These are phyloP conservation scores for Amiota minor DNA, from an alignment of 2,888 invertebrate genomes.

Conservation along the genomic window DNA sequence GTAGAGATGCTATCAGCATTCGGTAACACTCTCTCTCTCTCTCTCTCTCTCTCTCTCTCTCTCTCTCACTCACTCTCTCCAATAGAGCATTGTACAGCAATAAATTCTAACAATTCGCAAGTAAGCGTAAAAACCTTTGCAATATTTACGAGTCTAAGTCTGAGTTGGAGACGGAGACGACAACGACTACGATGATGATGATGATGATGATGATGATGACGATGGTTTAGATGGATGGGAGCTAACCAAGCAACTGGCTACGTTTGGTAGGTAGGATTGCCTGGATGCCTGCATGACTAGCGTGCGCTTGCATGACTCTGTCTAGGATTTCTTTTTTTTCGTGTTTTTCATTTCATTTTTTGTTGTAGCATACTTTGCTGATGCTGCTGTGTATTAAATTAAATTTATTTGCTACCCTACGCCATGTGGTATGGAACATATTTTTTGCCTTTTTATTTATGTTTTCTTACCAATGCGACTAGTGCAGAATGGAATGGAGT, in stretches of 20 bases:
- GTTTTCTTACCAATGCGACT: background rate
- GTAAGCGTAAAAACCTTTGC: slow-evolving; percentile 18
- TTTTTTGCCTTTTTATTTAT: slow-evolving; percentile 12
- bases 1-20: background rate
- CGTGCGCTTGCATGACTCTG: background rate
- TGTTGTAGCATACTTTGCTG: slow-evolving; percentile 7
- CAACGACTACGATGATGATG: no score
- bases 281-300: background rate
- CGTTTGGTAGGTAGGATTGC: background rate
- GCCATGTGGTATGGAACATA: slow-evolving; percentile 24
- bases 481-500: no score
- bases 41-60: background rate
- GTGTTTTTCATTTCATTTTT: background rate
- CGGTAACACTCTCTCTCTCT: no score
- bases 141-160: slow-evolving; percentile 25
- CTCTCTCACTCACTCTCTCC: background rate
- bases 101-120: slow-evolving; percentile 26
- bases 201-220: no score
- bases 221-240: no score
- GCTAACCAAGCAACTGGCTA: no score
- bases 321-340: background rate
- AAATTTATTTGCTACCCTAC: slow-evolving; percentile 24
- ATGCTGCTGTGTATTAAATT: slow-evolving; percentile 27
- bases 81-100: slow-evolving; percentile 6
- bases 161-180: background rate